Percentiles rank a stretch among this genome's conserved stretches.
These are phyloP conservation scores for Motacilla tschutschensis DNA, from an alignment of 2,113 vertebrate species.

Conservation along the genomic window DNA sequence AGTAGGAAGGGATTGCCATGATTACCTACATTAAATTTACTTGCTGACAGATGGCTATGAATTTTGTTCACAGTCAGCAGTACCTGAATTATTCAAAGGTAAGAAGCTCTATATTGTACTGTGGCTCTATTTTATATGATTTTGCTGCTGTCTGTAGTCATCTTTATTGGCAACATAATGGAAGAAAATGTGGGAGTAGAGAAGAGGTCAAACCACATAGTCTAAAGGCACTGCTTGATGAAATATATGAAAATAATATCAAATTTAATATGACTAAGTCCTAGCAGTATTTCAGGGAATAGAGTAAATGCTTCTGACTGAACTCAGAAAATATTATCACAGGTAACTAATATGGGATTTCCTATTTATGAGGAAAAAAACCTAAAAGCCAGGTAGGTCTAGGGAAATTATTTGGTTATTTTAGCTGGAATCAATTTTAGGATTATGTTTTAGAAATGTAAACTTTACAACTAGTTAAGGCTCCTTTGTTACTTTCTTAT, in stretches of 20 bases:
- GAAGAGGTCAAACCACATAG: not conserved
- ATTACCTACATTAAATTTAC: slow-evolving; percentile 11
- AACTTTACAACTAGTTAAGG: not conserved
- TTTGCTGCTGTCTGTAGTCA: not conserved
- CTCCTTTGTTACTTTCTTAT: not conserved
- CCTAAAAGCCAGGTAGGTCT: not conserved
- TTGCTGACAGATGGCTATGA: slow-evolving; percentile 21
- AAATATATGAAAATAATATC: not conserved
- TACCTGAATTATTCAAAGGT: slow-evolving; percentile 24
- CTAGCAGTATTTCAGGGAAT: not conserved
- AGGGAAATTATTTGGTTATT: not conserved
- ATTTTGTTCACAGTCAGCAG: not conserved
- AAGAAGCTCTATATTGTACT: not conserved
- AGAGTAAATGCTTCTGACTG: not conserved
- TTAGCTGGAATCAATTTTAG: not conserved
- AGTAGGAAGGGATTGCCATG: not conserved
- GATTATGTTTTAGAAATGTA: not conserved
- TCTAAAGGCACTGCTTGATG: not conserved
- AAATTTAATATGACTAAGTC: not conserved
- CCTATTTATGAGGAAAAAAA: not conserved
- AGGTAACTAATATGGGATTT: not conserved
- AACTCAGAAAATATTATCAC: not conserved
- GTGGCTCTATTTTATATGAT: not conserved
- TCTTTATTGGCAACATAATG: not conserved
- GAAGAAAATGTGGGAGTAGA: not conserved